Percentiles rank a stretch among this genome's conserved stretches.
Evolutionary conservation across 92 coral and sea anemone species (phyloP).

Genomic region (Zoanthus solanderi): DNA sequence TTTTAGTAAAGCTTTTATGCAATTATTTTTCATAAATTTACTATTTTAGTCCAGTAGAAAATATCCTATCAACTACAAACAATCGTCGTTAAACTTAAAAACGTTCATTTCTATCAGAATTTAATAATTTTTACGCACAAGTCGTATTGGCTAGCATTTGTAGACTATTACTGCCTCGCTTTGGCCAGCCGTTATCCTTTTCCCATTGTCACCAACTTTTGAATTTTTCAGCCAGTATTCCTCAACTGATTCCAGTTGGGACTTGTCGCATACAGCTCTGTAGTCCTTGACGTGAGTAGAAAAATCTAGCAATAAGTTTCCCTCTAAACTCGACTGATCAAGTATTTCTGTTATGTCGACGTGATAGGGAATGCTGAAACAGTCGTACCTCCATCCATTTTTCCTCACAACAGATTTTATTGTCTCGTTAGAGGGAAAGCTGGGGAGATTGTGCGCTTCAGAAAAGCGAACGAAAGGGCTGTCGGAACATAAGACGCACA

Average conservation of each 20-base stretch:
- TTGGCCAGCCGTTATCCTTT: neutral
- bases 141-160: neutral
- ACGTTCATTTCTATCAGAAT: too few relatives aligned
- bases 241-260: neutral
- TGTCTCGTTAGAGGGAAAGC: neutral
- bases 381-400: too few relatives aligned
- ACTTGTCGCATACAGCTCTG: neutral
- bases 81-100: too few relatives aligned
- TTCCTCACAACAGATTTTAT: neutral
- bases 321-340: too few relatives aligned
- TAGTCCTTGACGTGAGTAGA: neutral
- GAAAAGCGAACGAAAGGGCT: neutral
- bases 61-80: too few relatives aligned
- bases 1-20: too few relatives aligned
- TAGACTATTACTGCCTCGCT: neutral
- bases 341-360: neutral
- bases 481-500: neutral
- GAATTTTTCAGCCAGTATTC: neutral
- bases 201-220: neutral
- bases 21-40: too few relatives aligned
- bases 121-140: too few relatives aligned
- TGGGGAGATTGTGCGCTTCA: neutral
- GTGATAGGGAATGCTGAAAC: neutral
- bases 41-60: too few relatives aligned
- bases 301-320: neutral